These are phyloP conservation scores for Pseudorhiza aurosa DNA, from an alignment of 30 jellyfish, hydroid and myxozoan species.

Conservation along the genomic window DNA sequence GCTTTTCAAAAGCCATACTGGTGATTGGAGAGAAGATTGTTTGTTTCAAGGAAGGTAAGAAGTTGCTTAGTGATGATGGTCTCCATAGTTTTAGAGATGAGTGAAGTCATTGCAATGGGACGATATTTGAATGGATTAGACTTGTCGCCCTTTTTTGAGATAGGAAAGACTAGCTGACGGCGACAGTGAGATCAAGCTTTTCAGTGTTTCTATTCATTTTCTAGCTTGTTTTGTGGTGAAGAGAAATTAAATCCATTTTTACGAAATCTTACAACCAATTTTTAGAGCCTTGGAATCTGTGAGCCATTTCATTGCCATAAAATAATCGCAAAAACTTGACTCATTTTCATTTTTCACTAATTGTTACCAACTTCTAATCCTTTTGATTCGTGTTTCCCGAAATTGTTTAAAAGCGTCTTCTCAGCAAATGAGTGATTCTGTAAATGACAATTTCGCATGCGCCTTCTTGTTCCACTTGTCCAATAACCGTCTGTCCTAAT, in stretches of 20 bases:
- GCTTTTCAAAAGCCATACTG: too few species aligned
- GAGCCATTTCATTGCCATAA: slow-evolving; percentile 50
- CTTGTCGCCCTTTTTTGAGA: too few species aligned
- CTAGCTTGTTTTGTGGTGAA: slow-evolving; percentile 49
- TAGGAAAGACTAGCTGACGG: slow-evolving; percentile 37
- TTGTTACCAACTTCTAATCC: slow-evolving; percentile 20
- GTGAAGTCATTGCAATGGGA: too few species aligned
- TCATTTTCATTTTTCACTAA: slow-evolving; percentile 41
- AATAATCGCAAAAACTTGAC: slow-evolving; percentile 22
- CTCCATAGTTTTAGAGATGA: too few species aligned
- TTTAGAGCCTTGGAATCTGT: slow-evolving; percentile 40
- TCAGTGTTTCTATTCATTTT: slow-evolving; percentile 51
- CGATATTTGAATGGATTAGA: too few species aligned
- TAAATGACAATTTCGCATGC: neutral
- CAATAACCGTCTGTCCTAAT: slow-evolving; percentile 22
- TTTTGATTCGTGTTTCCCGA: slow-evolving; percentile 26
- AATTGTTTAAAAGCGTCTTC: slow-evolving; percentile 19
- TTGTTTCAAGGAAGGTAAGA: too few species aligned
- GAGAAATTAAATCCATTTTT: slow-evolving; percentile 35
- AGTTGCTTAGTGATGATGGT: too few species aligned
- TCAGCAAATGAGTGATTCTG: slow-evolving; percentile 39
- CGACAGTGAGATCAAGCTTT: slow-evolving; percentile 44
- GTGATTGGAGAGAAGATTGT: too few species aligned
- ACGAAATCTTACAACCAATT: slow-evolving; percentile 36
- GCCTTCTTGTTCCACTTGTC: slow-evolving; percentile 47